Base-by-base conservation (phyloP, 1,140 invertebrate genomes). In the Diprion similis region DNA sequence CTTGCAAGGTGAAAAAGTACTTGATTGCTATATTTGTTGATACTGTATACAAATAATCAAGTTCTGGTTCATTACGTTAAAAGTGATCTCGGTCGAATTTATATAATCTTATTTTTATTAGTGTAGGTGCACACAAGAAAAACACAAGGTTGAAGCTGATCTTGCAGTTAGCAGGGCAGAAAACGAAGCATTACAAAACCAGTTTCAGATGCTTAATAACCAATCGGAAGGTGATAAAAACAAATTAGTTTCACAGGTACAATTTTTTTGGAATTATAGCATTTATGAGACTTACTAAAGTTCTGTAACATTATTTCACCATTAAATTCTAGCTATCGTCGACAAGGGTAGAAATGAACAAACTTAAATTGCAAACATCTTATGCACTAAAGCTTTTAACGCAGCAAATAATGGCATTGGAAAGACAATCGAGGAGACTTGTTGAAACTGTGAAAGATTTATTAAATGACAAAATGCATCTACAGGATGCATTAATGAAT, bases 391-490 rank as follows among this genome's bases (percentile, higher is more conserved):
- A 84, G 18, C 65, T 79, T 47, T 68, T 84, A 48, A 78, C 74
- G 8, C 71, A 70, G 17, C 83, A 84, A 76, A 79, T 84, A 46
- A 71, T 75, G 64, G 70, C 69, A 9, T 83, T 83, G 71, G 80
- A 83, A 69, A 78, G 70, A 68, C 78, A 84, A 78, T 84, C 81
- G 73, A 72, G 80, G 6, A 78, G 81, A 59, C 77, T 85, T 8
- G 78, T 80, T 1, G 77, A 80, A 66, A 82, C 77, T 0, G 79
- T 82, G 1, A 78, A 74, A 45, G 77, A 77, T 18, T 73, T 85
- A 8, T 66, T 82, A 46, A 17, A 76, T 9, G 81, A 83, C 46
- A 85, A 85, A 71, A 77, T 76, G 19, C 75, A 76, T 45, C 70
- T 84, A 45, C 78, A 84, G 71, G 81, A 81, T 66, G 68, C 76